Evolutionary conservation across 2,888 invertebrate species (phyloP), one percentile per base, ranked within the genome.

Genomic region (Megaustenia siamemsis): DNA sequence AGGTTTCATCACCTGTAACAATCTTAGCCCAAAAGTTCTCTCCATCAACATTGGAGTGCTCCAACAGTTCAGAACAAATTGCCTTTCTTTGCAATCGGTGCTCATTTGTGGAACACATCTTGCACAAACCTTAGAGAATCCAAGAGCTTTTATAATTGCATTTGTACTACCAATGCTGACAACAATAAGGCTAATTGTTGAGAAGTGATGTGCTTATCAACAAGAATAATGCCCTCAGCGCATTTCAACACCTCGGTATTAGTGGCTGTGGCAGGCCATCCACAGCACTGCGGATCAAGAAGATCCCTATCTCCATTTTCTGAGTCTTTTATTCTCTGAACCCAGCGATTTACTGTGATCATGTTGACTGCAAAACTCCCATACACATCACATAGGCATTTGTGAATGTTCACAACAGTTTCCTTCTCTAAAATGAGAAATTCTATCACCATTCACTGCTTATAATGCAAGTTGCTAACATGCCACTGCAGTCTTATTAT

Each of bases 51-150:
- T 40, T 69, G 18, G n/a, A 69, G 43, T 3, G 66, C 66, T 66
- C 32, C 66, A 66, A 66, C 8, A 35, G 15, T 66, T 66, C 66
- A 66, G 66, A 66, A 66, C 35, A 69, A 40, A 40, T 24, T 69
- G 40, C 40, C 43, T 69, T 69, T n/a, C 69, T 69, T 69, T 69
- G 40, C 69, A 69, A 69, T 69, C 69, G 40, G n/a, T 69, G 69
- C 0, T 69, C 38, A 69, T 69, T 69, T 69, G 69, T 69, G 69
- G 28, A 63, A 63, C 63, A n/a, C 63, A 63, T 63, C 56, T 56
- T 56, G 56, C n/a, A 24, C 68, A 68, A 68, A 68, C 68, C 68
- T 35, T 38, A 68, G 35, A 68, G 21, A 68, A 38, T 68, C 68
- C 38, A 2, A 38, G 38, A 38, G 68, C 18, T 68, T 68, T 38